Percentiles rank a stretch among this genome's conserved stretches.
Conservation (phyloP, 2,797 vertebrate species). For the Acipenser oxyrinchus region DNA sequence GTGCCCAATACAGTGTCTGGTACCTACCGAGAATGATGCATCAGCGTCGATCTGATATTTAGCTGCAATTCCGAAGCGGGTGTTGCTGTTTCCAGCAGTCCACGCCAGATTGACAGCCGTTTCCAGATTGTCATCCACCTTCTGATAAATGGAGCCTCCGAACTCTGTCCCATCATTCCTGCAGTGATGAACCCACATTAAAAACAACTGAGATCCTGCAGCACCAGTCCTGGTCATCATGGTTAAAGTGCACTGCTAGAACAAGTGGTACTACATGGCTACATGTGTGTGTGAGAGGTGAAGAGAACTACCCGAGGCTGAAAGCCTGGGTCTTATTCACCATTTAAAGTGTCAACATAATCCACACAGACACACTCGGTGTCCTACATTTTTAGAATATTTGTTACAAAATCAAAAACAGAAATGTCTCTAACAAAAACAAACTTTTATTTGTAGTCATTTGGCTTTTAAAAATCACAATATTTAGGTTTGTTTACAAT, state of each 20-base stretch:
- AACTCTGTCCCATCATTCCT: conserved; percentile 97
- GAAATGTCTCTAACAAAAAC: no score
- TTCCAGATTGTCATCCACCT: conserved; percentile 92
- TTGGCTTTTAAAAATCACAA: no score
- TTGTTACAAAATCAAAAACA: no score
- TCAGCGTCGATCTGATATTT: conserved; percentile 94
- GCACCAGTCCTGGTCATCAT: not conserved
- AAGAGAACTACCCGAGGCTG: no score
- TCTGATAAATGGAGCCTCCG: conserved; percentile 96
- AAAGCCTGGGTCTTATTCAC: no score
- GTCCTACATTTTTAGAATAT: no score
- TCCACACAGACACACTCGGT: not conserved
- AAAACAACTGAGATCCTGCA: not conserved
- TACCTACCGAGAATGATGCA: conserved; percentile 86
- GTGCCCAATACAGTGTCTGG: no score
- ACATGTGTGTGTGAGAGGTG: no score
- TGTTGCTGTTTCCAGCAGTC: conserved; percentile 97
- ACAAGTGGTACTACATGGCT: no score
- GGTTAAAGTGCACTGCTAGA: no score
- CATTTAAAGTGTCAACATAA: not conserved
- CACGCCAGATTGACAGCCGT: conserved; percentile 90
- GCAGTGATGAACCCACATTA: conserved; percentile 19
- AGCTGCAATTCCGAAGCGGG: conserved; percentile 92
- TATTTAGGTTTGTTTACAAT: no score
- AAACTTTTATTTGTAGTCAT: no score